Conservation (phyloP, 2,888 invertebrate species). For the Pseudococcus viburni region DNA sequence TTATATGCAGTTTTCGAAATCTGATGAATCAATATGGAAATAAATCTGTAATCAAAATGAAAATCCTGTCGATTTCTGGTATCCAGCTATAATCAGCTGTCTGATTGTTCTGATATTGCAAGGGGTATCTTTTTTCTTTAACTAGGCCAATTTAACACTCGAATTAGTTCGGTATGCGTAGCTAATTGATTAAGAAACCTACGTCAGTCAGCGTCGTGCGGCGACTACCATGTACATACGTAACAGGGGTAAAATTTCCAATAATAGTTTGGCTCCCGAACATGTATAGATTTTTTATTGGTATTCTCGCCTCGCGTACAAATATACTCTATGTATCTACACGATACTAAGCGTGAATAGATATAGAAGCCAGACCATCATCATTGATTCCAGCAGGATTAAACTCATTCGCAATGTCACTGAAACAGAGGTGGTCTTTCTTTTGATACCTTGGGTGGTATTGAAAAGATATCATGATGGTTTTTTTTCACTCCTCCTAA, state of each 20-base stretch:
- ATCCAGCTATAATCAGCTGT: too few species aligned
- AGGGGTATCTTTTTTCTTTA: not conserved
- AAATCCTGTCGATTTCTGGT: too few species aligned
- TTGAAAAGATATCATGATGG: slow-evolving; percentile 17
- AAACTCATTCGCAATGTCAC: slow-evolving; percentile 45
- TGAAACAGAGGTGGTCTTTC: slow-evolving; percentile 51
- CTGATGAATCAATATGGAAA: too few species aligned
- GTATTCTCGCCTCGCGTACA: not conserved
- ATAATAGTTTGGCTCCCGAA: slow-evolving; percentile 40
- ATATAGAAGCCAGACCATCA: slow-evolving; percentile 36
- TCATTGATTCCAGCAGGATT: not conserved
- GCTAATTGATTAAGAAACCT: slow-evolving; percentile 53
- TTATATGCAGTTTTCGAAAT: too few species aligned
- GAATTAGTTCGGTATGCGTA: slow-evolving; percentile 24
- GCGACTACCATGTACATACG: not conserved
- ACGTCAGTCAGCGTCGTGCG: slow-evolving; percentile 10
- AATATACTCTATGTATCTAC: not conserved
- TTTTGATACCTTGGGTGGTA: slow-evolving; percentile 40
- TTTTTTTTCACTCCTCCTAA: not conserved
- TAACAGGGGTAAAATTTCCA: slow-evolving; percentile 45
- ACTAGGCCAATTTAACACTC: slow-evolving; percentile 26
- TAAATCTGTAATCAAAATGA: too few species aligned
- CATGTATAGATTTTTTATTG: slow-evolving; percentile 14
- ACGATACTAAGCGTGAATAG: not conserved
- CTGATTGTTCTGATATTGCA: not conserved